phyloP scores from a whole-genome alignment of 2,888 invertebrate species.

The Carterocephalus palaemon region DNA sequence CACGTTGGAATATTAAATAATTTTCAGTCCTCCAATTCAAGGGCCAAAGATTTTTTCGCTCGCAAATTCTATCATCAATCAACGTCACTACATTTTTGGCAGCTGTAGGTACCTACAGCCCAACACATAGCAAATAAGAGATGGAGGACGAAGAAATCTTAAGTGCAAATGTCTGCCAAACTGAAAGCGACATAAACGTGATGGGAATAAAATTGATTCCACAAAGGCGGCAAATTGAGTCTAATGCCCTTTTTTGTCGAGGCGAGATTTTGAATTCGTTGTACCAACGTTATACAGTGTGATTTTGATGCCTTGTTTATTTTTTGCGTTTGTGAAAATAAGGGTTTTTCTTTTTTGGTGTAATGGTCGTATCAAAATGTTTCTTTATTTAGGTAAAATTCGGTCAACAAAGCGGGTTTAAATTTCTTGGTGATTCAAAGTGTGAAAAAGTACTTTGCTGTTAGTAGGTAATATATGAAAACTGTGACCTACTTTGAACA shows the following conservation, averaged over 20 bases:
- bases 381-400: background rate
- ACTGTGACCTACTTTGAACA: too few relatives aligned
- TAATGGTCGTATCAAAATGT: background rate
- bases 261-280: conserved; percentile 10
- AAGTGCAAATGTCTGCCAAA: conserved; percentile 10
- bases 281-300: conserved; percentile 5
- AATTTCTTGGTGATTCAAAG: too few relatives aligned
- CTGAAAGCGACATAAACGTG: conserved; percentile 7
- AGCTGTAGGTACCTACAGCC: too few relatives aligned
- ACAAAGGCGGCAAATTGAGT: conserved; percentile 3
- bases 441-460: too few relatives aligned
- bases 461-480: too few relatives aligned
- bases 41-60: conserved; percentile 12
- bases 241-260: conserved; percentile 1
- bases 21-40: background rate
- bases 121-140: conserved; percentile 1
- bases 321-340: conserved; percentile 20
- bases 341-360: conserved; percentile 3
- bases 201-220: conserved; percentile 16
- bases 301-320: conserved; percentile 18
- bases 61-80: conserved; percentile 17
- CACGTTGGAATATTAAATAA: background rate
- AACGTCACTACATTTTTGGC: conserved; percentile 21
- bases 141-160: conserved; percentile 2
- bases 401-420: background rate